Percentiles rank a stretch among this genome's conserved stretches.
Conservation (phyloP, 2,797 vertebrate species). For the Rhinoraja longicauda region DNA sequence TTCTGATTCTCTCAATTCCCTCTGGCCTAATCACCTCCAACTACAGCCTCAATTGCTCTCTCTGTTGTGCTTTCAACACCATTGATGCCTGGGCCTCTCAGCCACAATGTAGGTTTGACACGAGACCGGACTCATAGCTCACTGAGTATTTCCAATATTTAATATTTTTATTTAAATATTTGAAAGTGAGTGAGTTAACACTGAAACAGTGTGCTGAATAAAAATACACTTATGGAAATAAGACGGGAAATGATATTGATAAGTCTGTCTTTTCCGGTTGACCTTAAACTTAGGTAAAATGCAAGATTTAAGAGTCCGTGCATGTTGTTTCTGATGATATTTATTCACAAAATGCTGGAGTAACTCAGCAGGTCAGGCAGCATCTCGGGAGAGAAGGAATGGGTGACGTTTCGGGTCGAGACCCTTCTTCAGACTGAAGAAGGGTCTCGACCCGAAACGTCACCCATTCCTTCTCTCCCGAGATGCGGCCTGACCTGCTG, state of each 20-base stretch:
- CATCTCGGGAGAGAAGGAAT: too few relatives aligned
- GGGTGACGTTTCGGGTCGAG: too few relatives aligned
- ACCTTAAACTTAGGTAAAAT: neutral
- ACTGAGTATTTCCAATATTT: neutral
- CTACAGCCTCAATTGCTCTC: neutral
- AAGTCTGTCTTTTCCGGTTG: neutral
- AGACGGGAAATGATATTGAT: neutral
- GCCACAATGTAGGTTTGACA: neutral
- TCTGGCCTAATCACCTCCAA: neutral
- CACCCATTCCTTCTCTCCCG: too few relatives aligned
- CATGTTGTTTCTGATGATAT: neutral
- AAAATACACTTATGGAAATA: neutral
- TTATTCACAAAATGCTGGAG: too few relatives aligned
- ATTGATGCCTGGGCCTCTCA: neutral
- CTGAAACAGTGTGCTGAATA: neutral
- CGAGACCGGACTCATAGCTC: neutral
- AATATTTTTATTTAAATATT: neutral
- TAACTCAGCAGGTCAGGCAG: too few relatives aligned
- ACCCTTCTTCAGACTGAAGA: too few relatives aligned
- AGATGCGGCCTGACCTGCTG: too few relatives aligned
- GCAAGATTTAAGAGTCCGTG: neutral
- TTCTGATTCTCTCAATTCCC: too few relatives aligned
- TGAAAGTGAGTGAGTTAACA: constrained; percentile 3
- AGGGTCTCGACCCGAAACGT: too few relatives aligned
- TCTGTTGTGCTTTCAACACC: neutral